These are phyloP conservation scores for Gasteruption jaculator DNA, from an alignment of 2,888 invertebrate genomes.

Conservation along the genomic window DNA sequence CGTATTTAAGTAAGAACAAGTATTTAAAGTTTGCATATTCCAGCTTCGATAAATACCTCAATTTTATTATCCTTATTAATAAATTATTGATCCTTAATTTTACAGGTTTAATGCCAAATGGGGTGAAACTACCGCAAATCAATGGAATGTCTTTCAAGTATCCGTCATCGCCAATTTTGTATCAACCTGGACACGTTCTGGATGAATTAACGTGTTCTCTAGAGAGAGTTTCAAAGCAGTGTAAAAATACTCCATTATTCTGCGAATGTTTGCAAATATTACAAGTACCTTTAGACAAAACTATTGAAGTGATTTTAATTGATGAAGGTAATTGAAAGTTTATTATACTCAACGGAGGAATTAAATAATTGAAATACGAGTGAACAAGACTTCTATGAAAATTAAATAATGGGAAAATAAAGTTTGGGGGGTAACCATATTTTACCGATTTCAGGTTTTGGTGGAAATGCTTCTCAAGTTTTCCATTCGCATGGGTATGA, in stretches of 20 bases:
- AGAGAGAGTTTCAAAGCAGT: slow-evolving; percentile 37
- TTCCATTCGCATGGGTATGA: slow-evolving; percentile 60
- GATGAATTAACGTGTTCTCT: slow-evolving; percentile 34
- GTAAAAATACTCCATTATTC: slow-evolving; percentile 28
- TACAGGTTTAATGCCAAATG: slow-evolving; percentile 23
- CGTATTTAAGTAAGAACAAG: slow-evolving; percentile 51
- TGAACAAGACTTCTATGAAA: neutral
- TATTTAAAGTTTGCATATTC: neutral
- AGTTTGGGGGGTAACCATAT: neutral
- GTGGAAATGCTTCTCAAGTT: slow-evolving; percentile 56
- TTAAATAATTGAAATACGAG: neutral
- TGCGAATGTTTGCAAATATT: slow-evolving; percentile 60
- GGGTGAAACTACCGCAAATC: slow-evolving; percentile 52
- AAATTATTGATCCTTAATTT: neutral
- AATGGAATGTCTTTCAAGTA: slow-evolving; percentile 60
- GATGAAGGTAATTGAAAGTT: slow-evolving; percentile 56
- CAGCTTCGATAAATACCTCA: too few relatives aligned
- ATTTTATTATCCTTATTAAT: slow-evolving; percentile 2
- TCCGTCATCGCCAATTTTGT: slow-evolving; percentile 58
- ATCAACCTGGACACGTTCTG: slow-evolving; percentile 52
- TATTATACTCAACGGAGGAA: neutral
- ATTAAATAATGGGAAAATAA: neutral
- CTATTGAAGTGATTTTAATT: slow-evolving; percentile 59
- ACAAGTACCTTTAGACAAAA: slow-evolving; percentile 52
- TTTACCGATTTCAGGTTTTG: slow-evolving; percentile 49